These are phyloP conservation scores for Pyrocephalus nanus DNA, from an alignment of 2,797 vertebrate genomes.

Conservation along the genomic window DNA sequence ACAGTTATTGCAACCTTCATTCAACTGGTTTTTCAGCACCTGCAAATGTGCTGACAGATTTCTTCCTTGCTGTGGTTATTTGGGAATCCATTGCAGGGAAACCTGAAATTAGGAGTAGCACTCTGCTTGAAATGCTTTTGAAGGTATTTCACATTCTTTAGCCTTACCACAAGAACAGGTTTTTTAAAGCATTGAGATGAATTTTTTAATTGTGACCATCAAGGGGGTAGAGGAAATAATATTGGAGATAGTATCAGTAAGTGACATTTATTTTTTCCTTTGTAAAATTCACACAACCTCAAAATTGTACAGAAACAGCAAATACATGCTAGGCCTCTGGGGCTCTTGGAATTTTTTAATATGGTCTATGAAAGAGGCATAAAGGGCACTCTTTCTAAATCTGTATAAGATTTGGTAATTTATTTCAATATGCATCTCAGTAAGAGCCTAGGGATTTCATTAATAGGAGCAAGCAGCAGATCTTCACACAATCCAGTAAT, in stretches of 20 bases:
- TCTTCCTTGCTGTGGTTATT: not conserved
- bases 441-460: not conserved
- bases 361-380: not conserved
- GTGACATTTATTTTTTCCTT: not conserved
- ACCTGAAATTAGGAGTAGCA: not conserved
- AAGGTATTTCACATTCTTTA: not conserved
- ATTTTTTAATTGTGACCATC: not conserved
- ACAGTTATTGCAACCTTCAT: not conserved
- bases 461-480: not conserved
- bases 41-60: rapidly evolving
- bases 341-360: not conserved
- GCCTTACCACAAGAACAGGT: not conserved
- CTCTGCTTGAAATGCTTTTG: not conserved
- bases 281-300: not conserved
- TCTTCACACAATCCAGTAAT: not conserved
- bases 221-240: not conserved
- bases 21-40: not conserved
- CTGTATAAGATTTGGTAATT: not conserved
- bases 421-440: not conserved
- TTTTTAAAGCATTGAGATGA: not conserved
- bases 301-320: not conserved
- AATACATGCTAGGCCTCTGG: not conserved
- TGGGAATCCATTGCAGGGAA: not conserved
- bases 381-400: not conserved
- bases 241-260: not conserved